Conservation (phyloP, 2,888 invertebrate species). For the Erynnis tages region DNA sequence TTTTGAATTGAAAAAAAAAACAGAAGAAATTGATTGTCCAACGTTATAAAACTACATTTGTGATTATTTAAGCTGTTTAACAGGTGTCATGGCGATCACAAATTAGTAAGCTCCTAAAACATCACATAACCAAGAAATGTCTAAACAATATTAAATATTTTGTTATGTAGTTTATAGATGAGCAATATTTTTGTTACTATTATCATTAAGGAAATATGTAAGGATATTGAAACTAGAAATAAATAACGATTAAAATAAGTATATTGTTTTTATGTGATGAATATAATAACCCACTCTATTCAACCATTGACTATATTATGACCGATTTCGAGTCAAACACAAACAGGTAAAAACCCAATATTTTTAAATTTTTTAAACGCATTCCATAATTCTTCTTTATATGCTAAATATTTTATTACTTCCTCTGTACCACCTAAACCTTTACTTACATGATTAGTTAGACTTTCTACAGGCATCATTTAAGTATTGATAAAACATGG, state of each 20-base stretch:
- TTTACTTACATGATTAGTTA: too few species aligned
- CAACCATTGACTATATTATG: background rate
- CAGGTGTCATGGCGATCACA: constrained; percentile 23
- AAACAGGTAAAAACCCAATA: constrained; percentile 15
- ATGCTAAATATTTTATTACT: too few species aligned
- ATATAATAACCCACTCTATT: background rate
- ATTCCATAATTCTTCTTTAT: too few species aligned
- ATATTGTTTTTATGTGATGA: constrained; percentile 32
- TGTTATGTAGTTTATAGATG: constrained; percentile 55
- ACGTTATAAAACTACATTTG: too few species aligned
- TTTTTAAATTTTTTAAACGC: too few species aligned
- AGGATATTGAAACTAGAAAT: constrained; percentile 67
- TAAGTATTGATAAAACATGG: too few species aligned
- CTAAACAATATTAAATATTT: constrained; percentile 35
- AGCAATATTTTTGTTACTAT: constrained; percentile 78
- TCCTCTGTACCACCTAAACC: too few species aligned
- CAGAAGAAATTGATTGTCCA: too few species aligned
- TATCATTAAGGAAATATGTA: constrained; percentile 59
- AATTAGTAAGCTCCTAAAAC: constrained; percentile 19
- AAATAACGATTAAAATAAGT: constrained; percentile 56
- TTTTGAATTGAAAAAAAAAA: too few species aligned
- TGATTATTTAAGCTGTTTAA: constrained; percentile 6
- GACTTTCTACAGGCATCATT: too few species aligned
- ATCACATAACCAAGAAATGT: constrained; percentile 15
- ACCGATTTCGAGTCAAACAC: background rate